Percentiles rank a stretch among this genome's conserved stretches.
These are phyloP conservation scores for Philopedon plagiatum DNA, from an alignment of 2,888 invertebrate genomes.

Conservation along the genomic window DNA sequence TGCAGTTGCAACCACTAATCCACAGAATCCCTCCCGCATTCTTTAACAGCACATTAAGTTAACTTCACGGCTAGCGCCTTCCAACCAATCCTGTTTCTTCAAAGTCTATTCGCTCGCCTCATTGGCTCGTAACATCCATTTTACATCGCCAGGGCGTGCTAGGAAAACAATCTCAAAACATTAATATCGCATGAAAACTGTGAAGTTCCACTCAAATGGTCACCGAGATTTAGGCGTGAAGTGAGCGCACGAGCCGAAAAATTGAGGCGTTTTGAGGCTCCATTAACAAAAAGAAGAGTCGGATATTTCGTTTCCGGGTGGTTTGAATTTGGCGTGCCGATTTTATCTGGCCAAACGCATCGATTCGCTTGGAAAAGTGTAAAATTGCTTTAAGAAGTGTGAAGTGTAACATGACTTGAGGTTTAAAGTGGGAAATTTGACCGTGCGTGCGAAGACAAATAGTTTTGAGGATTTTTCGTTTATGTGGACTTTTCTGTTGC, in stretches of 20 bases:
- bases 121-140: slow-evolving; percentile 46
- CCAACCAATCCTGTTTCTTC: slow-evolving; percentile 28
- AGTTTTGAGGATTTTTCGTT: background rate
- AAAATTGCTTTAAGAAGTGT: slow-evolving; percentile 41
- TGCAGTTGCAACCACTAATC: background rate
- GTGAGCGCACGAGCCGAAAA: slow-evolving; percentile 44
- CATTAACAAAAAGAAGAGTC: slow-evolving; percentile 29
- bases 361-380: slow-evolving; percentile 45
- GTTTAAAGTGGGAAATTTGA: slow-evolving; percentile 15
- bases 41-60: slow-evolving; percentile 28
- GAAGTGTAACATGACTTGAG: slow-evolving; percentile 22
- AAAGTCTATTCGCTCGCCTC: slow-evolving; percentile 28
- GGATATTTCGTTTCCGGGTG: slow-evolving; percentile 23
- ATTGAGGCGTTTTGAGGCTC: slow-evolving; percentile 46
- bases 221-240: slow-evolving; percentile 43
- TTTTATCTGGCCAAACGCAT: slow-evolving; percentile 46
- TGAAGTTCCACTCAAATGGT: slow-evolving; percentile 51
- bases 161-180: slow-evolving; percentile 24
- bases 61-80: slow-evolving; percentile 7
- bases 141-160: slow-evolving; percentile 32
- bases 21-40: slow-evolving; percentile 18
- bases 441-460: slow-evolving; percentile 12
- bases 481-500: background rate
- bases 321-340: slow-evolving; percentile 29
- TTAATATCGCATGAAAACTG: slow-evolving; percentile 41